Base-by-base conservation (phyloP, 2,888 invertebrate species). In the Macropis europaea region DNA sequence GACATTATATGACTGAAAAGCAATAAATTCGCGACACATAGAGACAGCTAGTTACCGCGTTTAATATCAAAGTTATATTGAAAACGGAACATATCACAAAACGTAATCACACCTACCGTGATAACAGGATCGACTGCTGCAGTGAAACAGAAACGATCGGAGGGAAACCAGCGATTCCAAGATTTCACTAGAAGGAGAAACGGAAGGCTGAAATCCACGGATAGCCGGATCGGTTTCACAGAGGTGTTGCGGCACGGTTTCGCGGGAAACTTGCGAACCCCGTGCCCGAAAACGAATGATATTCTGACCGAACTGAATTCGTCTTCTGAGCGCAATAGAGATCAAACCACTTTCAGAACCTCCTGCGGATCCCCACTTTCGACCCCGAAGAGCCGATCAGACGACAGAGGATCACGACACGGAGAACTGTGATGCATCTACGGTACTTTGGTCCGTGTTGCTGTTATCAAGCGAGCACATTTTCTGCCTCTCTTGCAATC, bases 221-320 rank as follows among this genome's bases (percentile, higher is more conserved):
- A 7, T 1, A 22, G 17, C 0, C 22, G 34, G 17, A 2, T 28
- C 7, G 30, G 17, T 48, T 6, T 45, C 28, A 15, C 43, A 28
- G 17, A 6, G n/a, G 1, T 4, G 15, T 34, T 13, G 7, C 40
- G 34, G 17, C 45, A 38, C 60, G 32, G 13, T 54, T 15, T 34
- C 54, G 34, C 15, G 36, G 11, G 43, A 24, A 48, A 28, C 38
- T 17, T 13, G 34, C 6, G 34, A 28, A 53, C 36, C 17, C 26
- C 73, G 82, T 83, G 85, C 83, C 83, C 85, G 87, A 82, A 85
- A 88, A 85, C 82, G 76, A 68, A 69, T 76, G 80, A 73, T 87
- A 83, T 85, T 81, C 82, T 78, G 77, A 76, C 71, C 60, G 79
- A 79, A 88, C 88, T 88, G 87, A 83, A 76, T 43, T 45, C 53